Percentiles rank a stretch among this genome's conserved stretches.
phyloP scores from a whole-genome alignment of 2,797 vertebrate genomes.

The Lagocephalus sceleratus region DNA sequence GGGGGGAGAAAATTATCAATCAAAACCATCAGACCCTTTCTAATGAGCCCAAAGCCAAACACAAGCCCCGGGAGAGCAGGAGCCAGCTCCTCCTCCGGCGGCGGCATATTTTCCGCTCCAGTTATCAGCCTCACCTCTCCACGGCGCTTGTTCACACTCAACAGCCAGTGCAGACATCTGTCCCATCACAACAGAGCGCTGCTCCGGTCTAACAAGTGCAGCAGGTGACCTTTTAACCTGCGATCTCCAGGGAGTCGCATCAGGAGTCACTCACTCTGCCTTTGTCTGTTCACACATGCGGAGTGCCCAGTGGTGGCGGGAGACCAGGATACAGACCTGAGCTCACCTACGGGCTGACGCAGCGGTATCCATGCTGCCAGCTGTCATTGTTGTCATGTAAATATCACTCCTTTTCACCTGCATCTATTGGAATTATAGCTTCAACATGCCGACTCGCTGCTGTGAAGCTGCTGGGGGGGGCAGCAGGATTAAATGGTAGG shows the following conservation, averaged over 20 bases:
- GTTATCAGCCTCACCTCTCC: neutral
- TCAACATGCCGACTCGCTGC: too few relatives aligned
- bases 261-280: neutral
- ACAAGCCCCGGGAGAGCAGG: neutral
- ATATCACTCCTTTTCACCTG: too few relatives aligned
- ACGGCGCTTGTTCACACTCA: constrained; percentile 1
- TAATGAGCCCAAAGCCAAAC: constrained; percentile 24
- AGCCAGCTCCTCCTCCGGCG: neutral
- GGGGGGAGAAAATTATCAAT: constrained; percentile 33
- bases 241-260: neutral
- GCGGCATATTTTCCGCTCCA: constrained; percentile 3
- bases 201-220: neutral
- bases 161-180: neutral
- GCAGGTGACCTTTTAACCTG: neutral
- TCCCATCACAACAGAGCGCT: neutral
- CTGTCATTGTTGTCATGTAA: too few relatives aligned
- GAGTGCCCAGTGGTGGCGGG: too few relatives aligned
- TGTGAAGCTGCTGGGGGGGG: too few relatives aligned
- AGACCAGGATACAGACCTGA: too few relatives aligned
- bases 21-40: constrained; percentile 30
- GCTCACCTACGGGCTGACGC: too few relatives aligned
- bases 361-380: too few relatives aligned
- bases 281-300: too few relatives aligned
- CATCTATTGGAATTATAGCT: too few relatives aligned
- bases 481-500: too few relatives aligned